Base-by-base conservation (phyloP, 2,113 vertebrate genomes). In the Eurypyga helias region DNA sequence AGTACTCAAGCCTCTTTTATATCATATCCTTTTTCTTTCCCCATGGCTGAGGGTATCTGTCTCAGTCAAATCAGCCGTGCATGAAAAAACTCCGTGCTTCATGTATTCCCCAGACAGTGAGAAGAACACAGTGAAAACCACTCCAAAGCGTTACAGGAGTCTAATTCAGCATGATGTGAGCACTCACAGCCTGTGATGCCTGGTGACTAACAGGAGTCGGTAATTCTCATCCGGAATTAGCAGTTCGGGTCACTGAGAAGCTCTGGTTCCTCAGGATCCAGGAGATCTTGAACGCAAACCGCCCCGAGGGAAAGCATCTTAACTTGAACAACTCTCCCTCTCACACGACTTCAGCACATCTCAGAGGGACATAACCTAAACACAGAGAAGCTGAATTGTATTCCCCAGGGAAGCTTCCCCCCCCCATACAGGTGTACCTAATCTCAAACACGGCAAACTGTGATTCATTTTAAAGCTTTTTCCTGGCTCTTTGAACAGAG, bases 401-500 rank as follows among this genome's bases (percentile, higher is more conserved):
- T 60, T 81, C 48, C 51, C 48, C 2, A 2, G 26, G 38, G 51
- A 66, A 62, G 34, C 3, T 70, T 49, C 38, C 14, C 33, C 8
- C 12, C 21, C 43, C 41, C 21, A 0, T 58, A 9, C 80, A 67
- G 86, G 73, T 67, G 49, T 64, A 21, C 34, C 45, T 67, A 36
- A 20, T 14, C 80, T 75, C 65, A 91, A 81, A 36, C 3, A 4
- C 64, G 71, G 67, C 60, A 55, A 72, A 46, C 83, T 67, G 57
- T 24, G 72, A 75, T 79, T 91, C 5, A 10, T 82, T 84, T 81
- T 31, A 89, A 87, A 84, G 55, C 24, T 38, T 80, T 85, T 82
- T 49, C 24, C 43, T 94, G 15, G 69, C 45, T 72, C 83, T 97
- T 92, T 91, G 89, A 94, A 87, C 34, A 67, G 69, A 93, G 31